phyloP scores from a whole-genome alignment of 2,888 invertebrate genomes.

The Chrysodeixis includens region DNA sequence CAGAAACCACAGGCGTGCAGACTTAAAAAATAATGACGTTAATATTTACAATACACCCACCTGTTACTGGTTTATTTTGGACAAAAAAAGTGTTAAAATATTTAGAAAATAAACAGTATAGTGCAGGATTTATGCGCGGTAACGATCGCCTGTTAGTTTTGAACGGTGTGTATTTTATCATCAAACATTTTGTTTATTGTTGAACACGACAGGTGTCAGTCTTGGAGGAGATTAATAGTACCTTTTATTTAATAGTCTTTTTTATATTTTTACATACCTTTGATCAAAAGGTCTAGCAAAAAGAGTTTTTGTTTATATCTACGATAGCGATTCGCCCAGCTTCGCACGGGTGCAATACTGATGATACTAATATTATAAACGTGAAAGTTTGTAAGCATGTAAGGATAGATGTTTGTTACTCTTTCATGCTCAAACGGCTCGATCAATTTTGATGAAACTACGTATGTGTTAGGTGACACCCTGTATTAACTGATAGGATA shows the following conservation, averaged over 20 bases:
- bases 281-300: neutral
- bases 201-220: slow-evolving; percentile 33
- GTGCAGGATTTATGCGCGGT: slow-evolving; percentile 43
- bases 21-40: slow-evolving; percentile 44
- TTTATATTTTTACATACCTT: neutral
- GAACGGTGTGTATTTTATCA: slow-evolving; percentile 53
- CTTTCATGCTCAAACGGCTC: too few species aligned
- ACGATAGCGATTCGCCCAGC: too few species aligned
- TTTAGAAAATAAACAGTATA: slow-evolving; percentile 51
- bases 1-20: slow-evolving; percentile 39
- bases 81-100: slow-evolving; percentile 54
- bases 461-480: too few species aligned
- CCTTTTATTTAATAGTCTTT: neutral
- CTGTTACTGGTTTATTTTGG: slow-evolving; percentile 42
- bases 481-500: too few species aligned
- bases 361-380: too few species aligned
- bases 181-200: slow-evolving; percentile 35
- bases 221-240: neutral
- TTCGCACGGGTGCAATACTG: too few species aligned
- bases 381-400: too few species aligned
- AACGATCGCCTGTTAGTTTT: slow-evolving; percentile 31
- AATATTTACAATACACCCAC: slow-evolving; percentile 51
- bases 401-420: too few species aligned
- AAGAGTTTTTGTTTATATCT: neutral
- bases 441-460: too few species aligned